Evolutionary conservation across 2,888 invertebrate genomes (phyloP).

Genomic region (Teleiodes luculella): DNA sequence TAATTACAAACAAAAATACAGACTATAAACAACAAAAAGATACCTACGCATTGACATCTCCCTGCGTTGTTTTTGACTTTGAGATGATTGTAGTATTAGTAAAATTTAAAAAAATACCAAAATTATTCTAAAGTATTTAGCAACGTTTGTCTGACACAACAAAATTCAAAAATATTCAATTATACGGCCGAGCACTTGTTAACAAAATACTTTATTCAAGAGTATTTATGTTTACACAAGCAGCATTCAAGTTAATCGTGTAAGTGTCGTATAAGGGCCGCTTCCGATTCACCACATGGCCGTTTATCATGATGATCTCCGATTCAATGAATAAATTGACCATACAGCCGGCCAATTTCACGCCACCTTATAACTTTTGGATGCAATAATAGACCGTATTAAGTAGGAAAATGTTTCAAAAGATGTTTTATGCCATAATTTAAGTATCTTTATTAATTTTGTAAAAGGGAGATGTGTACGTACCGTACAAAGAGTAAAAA

Average conservation of each 20-base stretch:
- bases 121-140: no score
- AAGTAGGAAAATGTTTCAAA: not conserved
- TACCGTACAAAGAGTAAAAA: no score
- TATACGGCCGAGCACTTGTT: conserved; percentile 48
- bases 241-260: conserved; percentile 24
- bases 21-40: no score
- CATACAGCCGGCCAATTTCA: conserved; percentile 13
- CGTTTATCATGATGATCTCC: conserved; percentile 47
- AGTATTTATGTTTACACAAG: conserved; percentile 18
- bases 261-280: conserved; percentile 26
- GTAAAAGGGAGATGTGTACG: no score
- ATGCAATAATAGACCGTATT: not conserved
- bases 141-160: not conserved
- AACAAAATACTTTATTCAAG: conserved; percentile 39
- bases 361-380: not conserved
- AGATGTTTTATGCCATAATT: no score
- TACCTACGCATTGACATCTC: no score
- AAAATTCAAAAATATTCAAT: conserved; percentile 42
- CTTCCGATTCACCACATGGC: conserved; percentile 29
- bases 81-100: no score
- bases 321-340: conserved; percentile 48
- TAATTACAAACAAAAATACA: no score
- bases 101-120: no score
- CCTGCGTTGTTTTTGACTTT: no score
- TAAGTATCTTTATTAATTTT: no score